Base-by-base conservation (phyloP, 1,140 invertebrate genomes). In the Papilio xuthus region DNA sequence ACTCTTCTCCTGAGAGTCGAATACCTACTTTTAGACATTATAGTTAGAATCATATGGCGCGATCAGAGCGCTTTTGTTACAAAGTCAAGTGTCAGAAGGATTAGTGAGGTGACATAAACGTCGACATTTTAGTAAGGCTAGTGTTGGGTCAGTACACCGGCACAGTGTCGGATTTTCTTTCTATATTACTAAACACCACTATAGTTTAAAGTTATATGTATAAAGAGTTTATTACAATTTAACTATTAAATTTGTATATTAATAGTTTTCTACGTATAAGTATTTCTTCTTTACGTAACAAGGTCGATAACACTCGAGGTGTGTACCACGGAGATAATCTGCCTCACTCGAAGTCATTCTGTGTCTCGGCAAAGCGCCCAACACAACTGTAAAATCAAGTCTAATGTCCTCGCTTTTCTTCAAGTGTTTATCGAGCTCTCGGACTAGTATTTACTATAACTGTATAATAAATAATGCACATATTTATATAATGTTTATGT, bases 361-460 rank as follows among this genome's bases (percentile, higher is more conserved):
- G n/a, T 28, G 60, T 26, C 23, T 67, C 60, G 60, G 60, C 60
- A 67, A 20, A 28, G 26, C 60, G 60, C 60, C 60, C 60, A 67
- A 67, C 60, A 28, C 60, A 67, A 67, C 60, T 67, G 23, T 67
- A 67, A 23, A 60, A 67, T 32, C 60, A 32, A 67, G 60, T 67
- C 26, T 32, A 9, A 28, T 67, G 60, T 67, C 60, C 60, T 67
- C 60, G 60, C 9, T 26, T 26, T 6, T 32, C 26, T 60, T 60
- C 23, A 67, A 67, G 60, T 67, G 26, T 12, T 67, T 67, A 67
- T 26, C 15, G 26, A 28, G 26, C 10, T 67, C 26, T 67, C 12
- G 6, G 32, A 18, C 23, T 53, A 18, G 44, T 47, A 47, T 53
- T 53, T 53, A 53, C 50, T 53, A n/a, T 20, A 10, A 53, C 50